These are phyloP conservation scores for Emmelina monodactyla DNA, from an alignment of 2,888 invertebrate genomes.

Conservation along the genomic window DNA sequence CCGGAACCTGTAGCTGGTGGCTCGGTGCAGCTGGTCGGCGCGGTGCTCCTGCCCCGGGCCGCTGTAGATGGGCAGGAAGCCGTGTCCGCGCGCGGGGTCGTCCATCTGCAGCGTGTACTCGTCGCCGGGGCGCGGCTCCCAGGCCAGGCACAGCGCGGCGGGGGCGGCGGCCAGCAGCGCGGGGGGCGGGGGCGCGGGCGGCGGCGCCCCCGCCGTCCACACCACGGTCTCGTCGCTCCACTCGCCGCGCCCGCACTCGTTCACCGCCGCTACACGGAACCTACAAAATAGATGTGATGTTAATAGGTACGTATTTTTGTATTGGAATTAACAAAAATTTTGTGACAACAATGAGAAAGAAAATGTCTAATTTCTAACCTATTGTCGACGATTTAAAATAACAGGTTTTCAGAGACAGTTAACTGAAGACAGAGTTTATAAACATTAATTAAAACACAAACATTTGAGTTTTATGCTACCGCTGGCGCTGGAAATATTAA, in stretches of 20 bases:
- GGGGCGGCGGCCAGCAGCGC: slow-evolving; percentile 70
- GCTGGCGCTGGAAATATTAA: too few species aligned
- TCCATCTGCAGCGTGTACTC: slow-evolving; percentile 87
- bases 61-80: slow-evolving; percentile 80
- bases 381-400: too few species aligned
- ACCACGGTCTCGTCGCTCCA: slow-evolving; percentile 74
- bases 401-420: too few species aligned
- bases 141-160: slow-evolving; percentile 72
- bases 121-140: slow-evolving; percentile 82
- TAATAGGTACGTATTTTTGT: too few species aligned
- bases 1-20: slow-evolving; percentile 83
- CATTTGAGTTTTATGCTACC: too few species aligned
- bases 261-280: slow-evolving; percentile 84
- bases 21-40: slow-evolving; percentile 74
- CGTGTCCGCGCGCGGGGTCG: slow-evolving; percentile 72
- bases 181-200: slow-evolving; percentile 81
- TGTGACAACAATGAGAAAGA: too few species aligned
- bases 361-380: too few species aligned
- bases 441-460: too few species aligned
- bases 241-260: slow-evolving; percentile 78
- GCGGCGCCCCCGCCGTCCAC: slow-evolving; percentile 82
- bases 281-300: too few species aligned
- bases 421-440: too few species aligned
- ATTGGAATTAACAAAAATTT: too few species aligned
- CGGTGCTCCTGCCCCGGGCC: slow-evolving; percentile 76